Evolutionary conservation across 1,140 invertebrate genomes (phyloP), one percentile per base, ranked within the genome.

Genomic region (Lithobius niger): DNA sequence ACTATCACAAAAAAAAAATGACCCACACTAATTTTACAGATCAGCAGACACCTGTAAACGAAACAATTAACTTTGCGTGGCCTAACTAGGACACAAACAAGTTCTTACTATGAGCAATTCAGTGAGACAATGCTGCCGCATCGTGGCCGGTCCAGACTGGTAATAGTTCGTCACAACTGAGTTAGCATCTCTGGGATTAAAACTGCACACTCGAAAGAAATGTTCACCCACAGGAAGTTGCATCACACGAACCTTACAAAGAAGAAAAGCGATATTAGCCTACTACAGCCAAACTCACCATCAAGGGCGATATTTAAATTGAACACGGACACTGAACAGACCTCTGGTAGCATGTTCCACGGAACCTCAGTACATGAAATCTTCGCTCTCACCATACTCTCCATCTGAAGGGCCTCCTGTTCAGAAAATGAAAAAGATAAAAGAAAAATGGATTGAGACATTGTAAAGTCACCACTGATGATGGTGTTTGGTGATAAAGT

Each of bases 141-240:
- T 74, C 1, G 76, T 77, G 45, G 77, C 70, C 28, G 71, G 67
- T 2, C 82, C 84, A 10, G 77, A 80, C 69, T 96, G 91, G 72
- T 93, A 95, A 68, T 92, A 93, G 69, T 92, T 89, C 16, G 81
- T 83, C 24, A 93, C 78, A 42, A 86, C 78, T 6, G 87, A 91
- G 70, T 92, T 95, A 2, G 78, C 77, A 62, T 94, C 87, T 2
- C 74, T 69, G 16, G 67, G 65, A 67, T 89, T 87, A 43, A 90
- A 78, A 21, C 82, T 83, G 57, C 76, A 67, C 18, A 86, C 71
- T 51, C 81, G 77, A 53, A 82, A 77, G 60, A 74, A 80, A 27
- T 74, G 73, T 48, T 79, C 75, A 3, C 84, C 84, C 15, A 69
- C 50, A 0, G 84, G 83, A 42, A 92, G 26, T 53, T 67, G 27